phyloP scores from a whole-genome alignment of 2,113 vertebrate species.

The Siphamia tubifer region DNA sequence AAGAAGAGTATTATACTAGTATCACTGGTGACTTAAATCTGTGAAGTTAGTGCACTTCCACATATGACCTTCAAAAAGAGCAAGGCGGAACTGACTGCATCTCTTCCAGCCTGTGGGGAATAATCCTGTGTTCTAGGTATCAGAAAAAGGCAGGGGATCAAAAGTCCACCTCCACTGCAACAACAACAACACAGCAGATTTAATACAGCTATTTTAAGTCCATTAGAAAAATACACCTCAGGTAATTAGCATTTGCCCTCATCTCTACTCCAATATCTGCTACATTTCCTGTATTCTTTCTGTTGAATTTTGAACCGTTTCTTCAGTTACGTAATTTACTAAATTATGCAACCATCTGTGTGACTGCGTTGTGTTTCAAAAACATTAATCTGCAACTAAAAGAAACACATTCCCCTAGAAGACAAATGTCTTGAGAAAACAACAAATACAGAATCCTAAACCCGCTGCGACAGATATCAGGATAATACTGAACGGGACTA shows the following conservation, averaged over 20 bases:
- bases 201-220: slow-evolving; percentile 28
- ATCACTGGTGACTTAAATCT: slow-evolving; percentile 32
- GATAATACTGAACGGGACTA: slow-evolving; percentile 18
- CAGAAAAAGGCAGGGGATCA: slow-evolving; percentile 38
- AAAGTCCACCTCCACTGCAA: slow-evolving; percentile 45
- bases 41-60: slow-evolving; percentile 26
- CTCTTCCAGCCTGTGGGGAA: slow-evolving; percentile 34
- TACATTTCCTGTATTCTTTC: slow-evolving; percentile 14
- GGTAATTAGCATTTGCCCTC: slow-evolving; percentile 45
- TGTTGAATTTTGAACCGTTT: slow-evolving; percentile 28
- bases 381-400: slow-evolving; percentile 37
- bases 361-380: slow-evolving; percentile 11
- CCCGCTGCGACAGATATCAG: slow-evolving; percentile 33
- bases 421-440: background rate
- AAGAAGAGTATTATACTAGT: background rate
- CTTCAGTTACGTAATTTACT: slow-evolving; percentile 47
- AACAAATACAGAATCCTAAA: slow-evolving; percentile 21
- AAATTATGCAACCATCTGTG: slow-evolving; percentile 46
- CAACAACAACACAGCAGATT: slow-evolving; percentile 30
- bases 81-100: slow-evolving; percentile 31
- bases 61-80: slow-evolving; percentile 55
- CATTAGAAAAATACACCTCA: slow-evolving; percentile 44
- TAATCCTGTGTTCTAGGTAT: slow-evolving; percentile 55
- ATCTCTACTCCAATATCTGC: slow-evolving; percentile 11
- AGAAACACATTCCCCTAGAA: slow-evolving; percentile 43